phyloP scores from a whole-genome alignment of 2,797 vertebrate species.

The Kryptolebias ocellatus region DNA sequence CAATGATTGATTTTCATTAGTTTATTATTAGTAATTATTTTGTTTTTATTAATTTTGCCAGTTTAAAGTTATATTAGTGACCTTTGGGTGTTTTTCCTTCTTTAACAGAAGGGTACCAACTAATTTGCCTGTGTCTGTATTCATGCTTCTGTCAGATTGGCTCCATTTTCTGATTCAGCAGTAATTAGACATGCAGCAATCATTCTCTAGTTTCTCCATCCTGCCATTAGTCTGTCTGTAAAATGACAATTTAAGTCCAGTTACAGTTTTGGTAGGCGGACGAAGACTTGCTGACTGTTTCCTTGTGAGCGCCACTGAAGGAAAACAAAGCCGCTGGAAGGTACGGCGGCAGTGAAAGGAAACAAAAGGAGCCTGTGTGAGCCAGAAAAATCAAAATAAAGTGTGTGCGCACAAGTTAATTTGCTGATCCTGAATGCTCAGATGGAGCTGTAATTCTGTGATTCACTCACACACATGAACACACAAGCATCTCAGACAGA shows the following conservation, averaged over 20 bases:
- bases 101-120: no score
- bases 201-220: no score
- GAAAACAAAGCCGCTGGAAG: constrained; percentile 8
- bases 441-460: neutral
- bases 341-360: neutral
- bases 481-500: neutral
- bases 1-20: no score
- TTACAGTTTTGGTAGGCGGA: neutral
- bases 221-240: no score
- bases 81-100: no score
- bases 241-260: neutral
- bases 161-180: no score
- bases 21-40: no score
- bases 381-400: neutral
- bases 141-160: no score
- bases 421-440: neutral
- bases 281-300: neutral
- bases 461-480: neutral
- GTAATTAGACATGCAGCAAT: no score
- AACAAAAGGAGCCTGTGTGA: neutral
- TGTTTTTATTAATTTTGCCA: no score
- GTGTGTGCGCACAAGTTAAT: neutral
- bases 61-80: no score
- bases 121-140: no score
- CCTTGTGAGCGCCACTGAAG: constrained; percentile 1